Base-by-base conservation (phyloP, 2,888 invertebrate species). In the Caenorhabditis afra region DNA sequence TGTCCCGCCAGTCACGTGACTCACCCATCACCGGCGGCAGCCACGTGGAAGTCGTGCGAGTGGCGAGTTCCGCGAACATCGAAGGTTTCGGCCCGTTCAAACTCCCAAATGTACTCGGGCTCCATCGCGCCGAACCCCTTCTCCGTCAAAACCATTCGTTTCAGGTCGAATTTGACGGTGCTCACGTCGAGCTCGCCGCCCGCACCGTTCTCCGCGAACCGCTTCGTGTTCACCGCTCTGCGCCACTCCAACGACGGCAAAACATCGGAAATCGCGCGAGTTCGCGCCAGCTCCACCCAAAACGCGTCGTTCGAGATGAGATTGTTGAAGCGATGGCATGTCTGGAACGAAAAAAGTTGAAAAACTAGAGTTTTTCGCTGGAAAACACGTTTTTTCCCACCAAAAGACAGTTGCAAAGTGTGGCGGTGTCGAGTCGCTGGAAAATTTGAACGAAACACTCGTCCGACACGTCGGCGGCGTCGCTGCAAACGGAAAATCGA, bases 241-340 rank as follows among this genome's bases (percentile, higher is more conserved):
- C 68, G 57, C 76, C 76, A 76, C 14, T 11, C 37, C 12, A 67
- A n/a, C 8, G 67, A 44, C 50, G 76, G 76, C 2, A 76, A 12
- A 39, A 49, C 62, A 12, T 62, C 20, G 12, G 20, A 18, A 18
- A 11, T 20, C 0, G 14, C 11, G 0, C 12, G 12, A 12, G 41
- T 10, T 18, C 64, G 49, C 5, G 76, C 68, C n/a, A 45, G 50
- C 20, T 77, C 64, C 5, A 70, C 52, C 68, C 68, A 77, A 18
- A 70, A 77, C 4, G 64, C 16, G 44, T 64, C 44, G 16, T 12
- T 47, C 3, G 57, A 35, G 1, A 68, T 58, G n/a, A 77, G 23
- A 5, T 59, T 3, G 4, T 58, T 10, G 52, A 77, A 70, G 1
- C 62, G 58, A 12, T 29, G 64, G 14, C 68, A 77, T 8, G 76